A percentile compares a stretch with the other conserved stretches of the same genome.
phyloP scores from a whole-genome alignment of 2,888 invertebrate species.

The Auanema freiburgensis region DNA sequence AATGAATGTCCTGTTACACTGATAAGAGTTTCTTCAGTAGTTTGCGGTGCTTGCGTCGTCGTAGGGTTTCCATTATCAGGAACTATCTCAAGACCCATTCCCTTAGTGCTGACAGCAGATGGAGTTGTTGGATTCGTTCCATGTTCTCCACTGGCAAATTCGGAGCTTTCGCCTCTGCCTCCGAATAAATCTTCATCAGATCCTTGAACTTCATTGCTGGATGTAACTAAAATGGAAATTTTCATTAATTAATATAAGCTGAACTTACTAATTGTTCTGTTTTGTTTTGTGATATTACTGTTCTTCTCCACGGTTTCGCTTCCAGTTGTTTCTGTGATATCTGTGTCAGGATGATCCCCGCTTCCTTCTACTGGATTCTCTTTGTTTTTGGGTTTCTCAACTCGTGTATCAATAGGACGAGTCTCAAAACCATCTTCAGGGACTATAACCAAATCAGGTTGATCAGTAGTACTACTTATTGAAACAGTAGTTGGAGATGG shows the following conservation, averaged over 20 bases:
- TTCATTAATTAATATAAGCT: no score
- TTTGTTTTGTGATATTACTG: not conserved
- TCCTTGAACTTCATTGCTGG: slow-evolving; percentile 5
- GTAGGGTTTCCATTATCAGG: not conserved
- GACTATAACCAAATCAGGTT: not conserved
- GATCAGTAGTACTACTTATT: not conserved
- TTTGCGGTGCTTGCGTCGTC: not conserved
- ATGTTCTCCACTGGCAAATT: not conserved
- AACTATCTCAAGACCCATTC: slow-evolving; percentile 2
- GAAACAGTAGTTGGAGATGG: not conserved
- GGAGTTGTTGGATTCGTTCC: no score
- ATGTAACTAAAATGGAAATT: not conserved
- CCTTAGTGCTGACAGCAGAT: not conserved
- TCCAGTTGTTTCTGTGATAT: not conserved
- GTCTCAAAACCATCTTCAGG: no score
- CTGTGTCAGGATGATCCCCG: not conserved
- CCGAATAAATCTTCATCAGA: slow-evolving; percentile 2
- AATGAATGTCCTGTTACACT: slow-evolving; percentile 10
- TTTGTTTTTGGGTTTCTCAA: not conserved
- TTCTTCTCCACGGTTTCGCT: slow-evolving; percentile 3
- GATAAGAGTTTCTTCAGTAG: not conserved
- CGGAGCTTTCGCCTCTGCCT: slow-evolving; percentile 3
- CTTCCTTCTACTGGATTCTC: not conserved
- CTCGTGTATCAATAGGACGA: not conserved
- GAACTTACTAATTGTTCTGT: no score